Percentiles rank a stretch among this genome's conserved stretches.
Evolutionary conservation across 2,113 vertebrate species (phyloP).

Genomic region (Cervus canadensis): DNA sequence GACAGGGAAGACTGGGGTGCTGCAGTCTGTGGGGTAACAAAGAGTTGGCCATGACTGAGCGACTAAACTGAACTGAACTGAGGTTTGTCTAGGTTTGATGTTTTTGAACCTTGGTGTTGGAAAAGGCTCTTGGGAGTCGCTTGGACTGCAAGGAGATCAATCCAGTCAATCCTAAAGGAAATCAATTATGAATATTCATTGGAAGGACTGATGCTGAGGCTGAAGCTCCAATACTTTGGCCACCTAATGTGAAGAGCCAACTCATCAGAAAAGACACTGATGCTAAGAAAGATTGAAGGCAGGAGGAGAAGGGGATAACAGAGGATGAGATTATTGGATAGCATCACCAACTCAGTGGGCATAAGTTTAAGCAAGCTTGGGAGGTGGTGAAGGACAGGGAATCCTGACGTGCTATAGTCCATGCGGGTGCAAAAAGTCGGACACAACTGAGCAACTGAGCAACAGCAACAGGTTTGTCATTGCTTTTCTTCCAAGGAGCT

Average conservation of each 20-base stretch:
- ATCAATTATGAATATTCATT: background rate
- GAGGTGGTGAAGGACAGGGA: background rate
- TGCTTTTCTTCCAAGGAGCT: background rate
- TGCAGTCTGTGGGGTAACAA: background rate
- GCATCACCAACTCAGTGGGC: background rate
- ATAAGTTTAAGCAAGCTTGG: background rate
- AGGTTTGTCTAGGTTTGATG: background rate
- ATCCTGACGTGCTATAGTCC: background rate
- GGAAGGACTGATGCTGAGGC: background rate
- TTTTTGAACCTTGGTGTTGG: background rate
- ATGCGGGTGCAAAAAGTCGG: rapidly evolving
- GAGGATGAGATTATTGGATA: background rate
- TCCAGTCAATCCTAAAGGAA: background rate
- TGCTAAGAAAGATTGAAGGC: background rate
- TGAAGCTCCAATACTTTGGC: background rate
- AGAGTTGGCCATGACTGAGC: background rate
- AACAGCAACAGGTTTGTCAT: background rate
- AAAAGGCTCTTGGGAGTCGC: background rate
- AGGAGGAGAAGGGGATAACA: background rate
- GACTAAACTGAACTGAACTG: background rate
- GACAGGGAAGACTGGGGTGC: background rate
- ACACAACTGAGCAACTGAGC: background rate
- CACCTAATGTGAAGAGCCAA: background rate
- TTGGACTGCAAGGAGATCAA: background rate
- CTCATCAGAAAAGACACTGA: background rate